Evolutionary conservation across 2,888 invertebrate genomes (phyloP), one percentile per base, ranked within the genome.

Genomic region (Lasioglossum villosulum): DNA sequence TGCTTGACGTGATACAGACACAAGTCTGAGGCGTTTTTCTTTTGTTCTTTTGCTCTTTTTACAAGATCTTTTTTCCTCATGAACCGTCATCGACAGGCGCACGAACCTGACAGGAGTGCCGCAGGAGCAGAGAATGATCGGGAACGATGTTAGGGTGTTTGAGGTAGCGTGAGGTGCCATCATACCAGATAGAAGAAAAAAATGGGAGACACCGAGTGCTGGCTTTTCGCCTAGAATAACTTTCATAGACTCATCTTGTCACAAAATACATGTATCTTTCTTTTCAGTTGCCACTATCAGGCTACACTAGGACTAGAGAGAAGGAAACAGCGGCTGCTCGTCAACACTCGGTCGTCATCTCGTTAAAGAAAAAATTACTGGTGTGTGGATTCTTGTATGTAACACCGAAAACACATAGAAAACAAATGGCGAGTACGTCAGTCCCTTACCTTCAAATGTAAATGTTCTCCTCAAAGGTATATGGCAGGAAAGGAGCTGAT

Each of bases 391-490:
- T 90, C 39, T 92, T 94, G 92, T 94, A 94, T 93, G 93, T 93
- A 95, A 95, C 95, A 95, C 93, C 95, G 94, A 95, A 94, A 94
- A 95, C 94, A 95, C 95, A 95, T 94, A 95, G 93, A 95, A 93
- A 93, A 94, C 93, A 95, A 95, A 94, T 94, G 95, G 94, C 94
- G 94, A 95, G 93, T 95, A 95, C 94, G 93, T 95, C 95, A 94
- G 93, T 94, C 95, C 95, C 95, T 95, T 95, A 95, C 95, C 95
- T 95, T 95, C 94, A 95, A 95, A 95, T 95, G 95, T 95, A 95
- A 95, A 94, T 94, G 95, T 95, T 95, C 95, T 95, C 95, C 95
- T 95, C 95, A 95, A 95, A 95, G 95, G 94, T 95, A 94, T 95
- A 95, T 94, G 95, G 94, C 95, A 95, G 95, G 95, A 95, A 95